phyloP scores from a whole-genome alignment of 2,888 invertebrate species.

The Piscicola geometra region DNA sequence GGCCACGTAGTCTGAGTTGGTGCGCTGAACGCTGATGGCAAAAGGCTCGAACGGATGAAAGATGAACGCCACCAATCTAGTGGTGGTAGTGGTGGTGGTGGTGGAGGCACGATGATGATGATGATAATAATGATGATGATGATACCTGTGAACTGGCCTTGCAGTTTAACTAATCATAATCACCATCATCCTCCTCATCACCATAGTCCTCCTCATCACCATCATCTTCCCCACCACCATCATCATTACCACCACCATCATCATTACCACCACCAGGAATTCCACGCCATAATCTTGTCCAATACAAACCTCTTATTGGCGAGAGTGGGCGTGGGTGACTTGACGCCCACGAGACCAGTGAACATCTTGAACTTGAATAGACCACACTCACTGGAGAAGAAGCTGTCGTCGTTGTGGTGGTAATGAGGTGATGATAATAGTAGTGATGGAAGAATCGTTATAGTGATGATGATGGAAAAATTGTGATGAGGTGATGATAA shows the following conservation, averaged over 20 bases:
- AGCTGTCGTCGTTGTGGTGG: constrained; percentile 59
- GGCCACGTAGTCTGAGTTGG: constrained; percentile 85
- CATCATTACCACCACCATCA: too few species aligned
- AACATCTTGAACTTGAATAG: constrained; percentile 73
- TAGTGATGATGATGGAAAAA: too few species aligned
- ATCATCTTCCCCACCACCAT: too few species aligned
- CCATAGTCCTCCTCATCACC: too few species aligned
- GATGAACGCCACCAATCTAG: constrained; percentile 84
- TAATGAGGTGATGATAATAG: constrained; percentile 3
- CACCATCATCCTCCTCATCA: too few species aligned
- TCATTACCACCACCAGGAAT: too few species aligned
- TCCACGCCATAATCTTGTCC: too few species aligned
- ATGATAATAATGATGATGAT: too few species aligned
- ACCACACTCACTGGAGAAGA: constrained; percentile 77
- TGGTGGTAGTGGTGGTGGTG: too few species aligned
- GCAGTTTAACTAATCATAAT: too few species aligned
- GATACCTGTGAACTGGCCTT: too few species aligned
- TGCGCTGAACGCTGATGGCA: constrained; percentile 87
- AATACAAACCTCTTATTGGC: background rate
- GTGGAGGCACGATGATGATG: too few species aligned
- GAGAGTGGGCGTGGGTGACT: constrained; percentile 61
- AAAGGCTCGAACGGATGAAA: constrained; percentile 95
- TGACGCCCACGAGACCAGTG: constrained; percentile 62
- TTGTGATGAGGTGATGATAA: background rate
- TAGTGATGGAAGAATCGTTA: background rate